Percentiles rank a stretch among this genome's conserved stretches.
phyloP scores from a whole-genome alignment of 2,113 vertebrate genomes.

The Aphyosemion australe region DNA sequence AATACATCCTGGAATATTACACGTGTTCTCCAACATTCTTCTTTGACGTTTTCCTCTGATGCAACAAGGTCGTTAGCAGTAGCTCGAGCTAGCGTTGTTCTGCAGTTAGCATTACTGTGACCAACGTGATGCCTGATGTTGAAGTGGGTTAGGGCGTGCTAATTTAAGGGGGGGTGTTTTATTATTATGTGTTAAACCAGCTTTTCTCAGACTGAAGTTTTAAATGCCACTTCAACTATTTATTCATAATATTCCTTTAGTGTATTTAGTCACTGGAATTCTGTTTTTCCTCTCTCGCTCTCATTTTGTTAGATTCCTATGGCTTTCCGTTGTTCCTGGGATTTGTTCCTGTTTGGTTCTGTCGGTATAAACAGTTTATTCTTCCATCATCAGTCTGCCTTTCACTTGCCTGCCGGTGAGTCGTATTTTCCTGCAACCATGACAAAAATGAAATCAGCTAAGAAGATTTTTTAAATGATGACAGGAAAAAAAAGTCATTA shows the following conservation, averaged over 20 bases:
- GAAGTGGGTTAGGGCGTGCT: too few relatives aligned
- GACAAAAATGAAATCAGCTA: background rate
- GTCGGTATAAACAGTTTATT: background rate
- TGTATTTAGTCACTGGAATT: background rate
- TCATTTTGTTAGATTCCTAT: background rate
- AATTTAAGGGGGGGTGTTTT: too few relatives aligned
- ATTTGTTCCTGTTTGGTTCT: background rate
- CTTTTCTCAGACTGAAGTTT: background rate
- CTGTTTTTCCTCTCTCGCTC: background rate
- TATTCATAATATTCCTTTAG: background rate
- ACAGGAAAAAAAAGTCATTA: background rate
- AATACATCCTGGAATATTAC: too few relatives aligned
- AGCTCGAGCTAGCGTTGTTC: too few relatives aligned
- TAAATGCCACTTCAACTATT: background rate
- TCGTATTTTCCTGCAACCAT: background rate
- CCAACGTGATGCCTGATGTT: too few relatives aligned
- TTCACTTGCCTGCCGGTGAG: background rate
- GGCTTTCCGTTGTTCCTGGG: background rate
- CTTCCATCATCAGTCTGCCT: background rate
- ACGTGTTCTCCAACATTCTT: too few relatives aligned
- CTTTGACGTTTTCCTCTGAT: too few relatives aligned
- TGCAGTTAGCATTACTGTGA: too few relatives aligned
- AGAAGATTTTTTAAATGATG: background rate
- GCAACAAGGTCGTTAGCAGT: too few relatives aligned
- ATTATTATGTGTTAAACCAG: background rate